These are phyloP conservation scores for Mugil cephalus DNA, from an alignment of 2,113 vertebrate genomes.

Conservation along the genomic window DNA sequence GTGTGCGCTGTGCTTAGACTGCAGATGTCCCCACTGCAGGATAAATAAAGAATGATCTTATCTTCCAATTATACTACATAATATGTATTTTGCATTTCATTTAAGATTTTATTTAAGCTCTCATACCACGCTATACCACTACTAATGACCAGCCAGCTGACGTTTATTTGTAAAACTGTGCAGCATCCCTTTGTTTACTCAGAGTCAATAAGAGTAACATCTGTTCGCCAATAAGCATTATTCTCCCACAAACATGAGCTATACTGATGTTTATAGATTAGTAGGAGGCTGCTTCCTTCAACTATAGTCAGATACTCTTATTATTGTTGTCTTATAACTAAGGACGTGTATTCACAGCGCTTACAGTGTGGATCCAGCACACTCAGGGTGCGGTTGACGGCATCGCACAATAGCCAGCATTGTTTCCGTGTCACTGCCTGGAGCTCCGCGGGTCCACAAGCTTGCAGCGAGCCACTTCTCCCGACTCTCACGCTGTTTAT, in stretches of 20 bases:
- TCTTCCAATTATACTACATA: too few species aligned
- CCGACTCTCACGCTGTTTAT: slow-evolving; percentile 17
- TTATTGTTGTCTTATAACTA: slow-evolving; percentile 15
- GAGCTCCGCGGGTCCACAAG: slow-evolving; percentile 14
- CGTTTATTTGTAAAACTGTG: not conserved
- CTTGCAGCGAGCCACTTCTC: slow-evolving; percentile 6
- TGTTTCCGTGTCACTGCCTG: slow-evolving; percentile 26
- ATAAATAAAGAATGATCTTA: too few species aligned
- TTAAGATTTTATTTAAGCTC: too few species aligned
- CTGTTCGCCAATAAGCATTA: not conserved
- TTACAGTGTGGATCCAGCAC: not conserved
- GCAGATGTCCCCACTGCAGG: too few species aligned
- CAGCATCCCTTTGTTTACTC: too few species aligned
- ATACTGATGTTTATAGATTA: not conserved
- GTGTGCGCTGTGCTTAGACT: too few species aligned
- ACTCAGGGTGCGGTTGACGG: slow-evolving; percentile 1
- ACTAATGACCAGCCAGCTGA: too few species aligned
- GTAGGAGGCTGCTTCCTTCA: not conserved
- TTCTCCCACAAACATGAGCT: not conserved
- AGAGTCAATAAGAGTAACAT: not conserved
- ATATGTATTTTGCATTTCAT: too few species aligned
- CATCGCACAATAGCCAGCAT: not conserved
- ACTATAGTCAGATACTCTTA: not conserved
- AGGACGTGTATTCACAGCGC: not conserved
- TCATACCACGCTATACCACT: too few species aligned